phyloP scores from a whole-genome alignment of 1,140 invertebrate species.

The Schmidtea mediterranea region DNA sequence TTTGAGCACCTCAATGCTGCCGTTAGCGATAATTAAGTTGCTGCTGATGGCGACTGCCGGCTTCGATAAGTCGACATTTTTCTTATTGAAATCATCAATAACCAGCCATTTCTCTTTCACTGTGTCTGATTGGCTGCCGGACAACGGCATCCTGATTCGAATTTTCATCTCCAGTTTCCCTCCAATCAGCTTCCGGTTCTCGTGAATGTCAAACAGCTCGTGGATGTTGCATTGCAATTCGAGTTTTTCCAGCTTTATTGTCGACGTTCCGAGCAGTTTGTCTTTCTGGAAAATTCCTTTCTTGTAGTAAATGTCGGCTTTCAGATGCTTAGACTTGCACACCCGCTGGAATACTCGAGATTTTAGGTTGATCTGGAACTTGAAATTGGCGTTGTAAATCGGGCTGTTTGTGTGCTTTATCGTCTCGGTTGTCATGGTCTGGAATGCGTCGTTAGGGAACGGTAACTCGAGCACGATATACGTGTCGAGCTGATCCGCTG shows the following conservation, averaged over 20 bases:
- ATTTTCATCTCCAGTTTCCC: constrained; percentile 71
- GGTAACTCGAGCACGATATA: too few species aligned
- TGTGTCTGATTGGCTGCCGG: constrained; percentile 61
- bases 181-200: constrained; percentile 54
- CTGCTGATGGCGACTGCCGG: too few species aligned
- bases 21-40: too few species aligned
- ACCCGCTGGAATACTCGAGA: constrained; percentile 1
- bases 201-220: constrained; percentile 60
- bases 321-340: neutral
- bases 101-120: constrained; percentile 71
- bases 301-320: neutral
- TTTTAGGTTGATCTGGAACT: constrained; percentile 7
- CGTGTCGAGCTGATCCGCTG: too few species aligned
- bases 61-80: neutral
- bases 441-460: too few species aligned
- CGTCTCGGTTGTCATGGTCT: neutral
- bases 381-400: neutral
- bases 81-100: constrained; percentile 26
- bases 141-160: constrained; percentile 59
- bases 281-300: constrained; percentile 54
- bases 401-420: neutral
- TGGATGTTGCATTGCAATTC: constrained; percentile 57
- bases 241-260: constrained; percentile 49
- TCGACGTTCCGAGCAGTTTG: constrained; percentile 45
- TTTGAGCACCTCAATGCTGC: too few species aligned